A percentile compares a stretch with the other conserved stretches of the same genome.
phyloP scores from a whole-genome alignment of 2,113 vertebrate species.

The Archilochus colubris region DNA sequence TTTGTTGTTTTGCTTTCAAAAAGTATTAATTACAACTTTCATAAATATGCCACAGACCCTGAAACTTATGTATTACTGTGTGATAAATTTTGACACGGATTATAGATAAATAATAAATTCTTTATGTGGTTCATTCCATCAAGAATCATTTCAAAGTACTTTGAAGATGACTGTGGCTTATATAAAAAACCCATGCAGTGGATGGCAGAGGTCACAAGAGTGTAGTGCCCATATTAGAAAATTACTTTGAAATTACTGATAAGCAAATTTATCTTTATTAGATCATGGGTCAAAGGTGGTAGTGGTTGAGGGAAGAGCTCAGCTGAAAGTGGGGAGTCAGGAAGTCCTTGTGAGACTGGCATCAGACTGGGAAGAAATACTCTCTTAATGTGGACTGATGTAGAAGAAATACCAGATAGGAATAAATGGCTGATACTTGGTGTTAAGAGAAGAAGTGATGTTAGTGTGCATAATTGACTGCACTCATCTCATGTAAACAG shows the following conservation, averaged over 20 bases:
- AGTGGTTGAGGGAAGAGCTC: background rate
- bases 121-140: background rate
- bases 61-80: background rate
- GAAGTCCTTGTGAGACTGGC: background rate
- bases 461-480: background rate
- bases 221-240: background rate
- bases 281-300: background rate
- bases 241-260: background rate
- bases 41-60: background rate
- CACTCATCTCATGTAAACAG: background rate
- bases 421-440: background rate
- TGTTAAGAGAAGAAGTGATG: background rate
- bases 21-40: background rate
- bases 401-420: background rate
- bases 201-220: background rate
- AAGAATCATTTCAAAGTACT: background rate
- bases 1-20: background rate
- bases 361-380: background rate
- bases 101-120: background rate
- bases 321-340: background rate
- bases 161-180: background rate
- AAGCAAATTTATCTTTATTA: background rate
- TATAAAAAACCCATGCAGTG: background rate
- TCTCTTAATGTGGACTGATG: rapidly evolving
- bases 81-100: background rate